Conservation (phyloP, 2,888 invertebrate genomes). For the Prenolepis imparis region DNA sequence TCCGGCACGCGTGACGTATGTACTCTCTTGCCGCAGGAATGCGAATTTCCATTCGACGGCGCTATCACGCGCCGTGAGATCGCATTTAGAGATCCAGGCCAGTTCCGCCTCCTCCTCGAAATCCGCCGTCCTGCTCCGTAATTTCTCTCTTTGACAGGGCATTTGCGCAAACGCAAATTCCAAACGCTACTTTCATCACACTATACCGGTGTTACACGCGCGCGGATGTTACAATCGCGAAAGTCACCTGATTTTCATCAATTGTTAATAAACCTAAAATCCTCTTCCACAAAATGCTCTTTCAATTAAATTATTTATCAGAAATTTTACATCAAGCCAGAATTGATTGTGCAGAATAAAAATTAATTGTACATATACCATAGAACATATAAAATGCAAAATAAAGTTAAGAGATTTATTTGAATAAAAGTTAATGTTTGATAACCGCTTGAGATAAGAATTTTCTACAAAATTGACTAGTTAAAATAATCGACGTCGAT, state of each 20-base stretch:
- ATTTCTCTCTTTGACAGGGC: constrained; percentile 44
- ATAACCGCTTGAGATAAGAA: too few species aligned
- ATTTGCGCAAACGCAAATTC: constrained; percentile 24
- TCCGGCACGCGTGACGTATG: constrained; percentile 51
- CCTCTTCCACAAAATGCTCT: neutral
- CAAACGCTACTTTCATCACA: constrained; percentile 41
- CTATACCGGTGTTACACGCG: neutral
- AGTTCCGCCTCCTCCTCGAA: constrained; percentile 52
- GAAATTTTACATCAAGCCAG: neutral
- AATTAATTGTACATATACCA: neutral
- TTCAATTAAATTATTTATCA: neutral
- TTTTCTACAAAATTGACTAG: neutral
- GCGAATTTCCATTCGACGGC: constrained; percentile 49
- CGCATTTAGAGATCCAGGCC: constrained; percentile 52
- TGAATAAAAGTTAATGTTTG: too few species aligned
- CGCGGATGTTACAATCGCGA: neutral
- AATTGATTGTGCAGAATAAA: neutral
- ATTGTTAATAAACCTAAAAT: neutral
- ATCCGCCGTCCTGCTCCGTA: constrained; percentile 42
- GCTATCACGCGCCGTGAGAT: constrained; percentile 44
- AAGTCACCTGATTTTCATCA: neutral
- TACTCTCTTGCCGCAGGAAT: constrained; percentile 54
- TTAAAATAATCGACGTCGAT: too few species aligned
- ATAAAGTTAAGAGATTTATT: neutral
- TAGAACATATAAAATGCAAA: neutral